phyloP scores from a whole-genome alignment of 2,888 invertebrate genomes.

The Parochlus steinenii region DNA sequence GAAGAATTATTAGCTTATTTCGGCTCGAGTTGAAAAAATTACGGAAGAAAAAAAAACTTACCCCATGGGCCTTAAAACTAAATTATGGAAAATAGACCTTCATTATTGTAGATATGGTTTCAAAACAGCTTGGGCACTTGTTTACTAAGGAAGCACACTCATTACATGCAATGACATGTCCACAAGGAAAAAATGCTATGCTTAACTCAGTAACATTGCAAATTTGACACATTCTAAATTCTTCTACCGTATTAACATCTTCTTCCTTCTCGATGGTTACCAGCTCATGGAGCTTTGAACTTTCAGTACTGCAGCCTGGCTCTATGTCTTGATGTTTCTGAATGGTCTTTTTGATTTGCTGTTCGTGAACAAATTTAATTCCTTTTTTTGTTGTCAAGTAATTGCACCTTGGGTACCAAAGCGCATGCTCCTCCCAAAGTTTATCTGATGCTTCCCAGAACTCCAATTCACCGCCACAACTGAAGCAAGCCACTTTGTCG shows the following conservation, averaged over 20 bases:
- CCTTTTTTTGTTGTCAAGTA: conserved; percentile 70
- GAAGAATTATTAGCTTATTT: no score
- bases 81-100: conserved; percentile 32
- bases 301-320: no score
- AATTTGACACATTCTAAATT: conserved; percentile 69
- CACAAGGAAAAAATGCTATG: conserved; percentile 87
- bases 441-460: conserved; percentile 86
- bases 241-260: conserved; percentile 18
- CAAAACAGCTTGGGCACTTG: conserved; percentile 77
- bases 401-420: conserved; percentile 79
- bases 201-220: conserved; percentile 79
- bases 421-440: conserved; percentile 89
- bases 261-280: conserved; percentile 12
- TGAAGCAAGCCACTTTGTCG: conserved; percentile 84
- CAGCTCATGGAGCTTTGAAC: conserved; percentile 7
- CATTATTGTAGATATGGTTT: conserved; percentile 42
- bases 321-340: no score
- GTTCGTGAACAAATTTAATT: no score
- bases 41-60: no score
- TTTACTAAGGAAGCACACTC: conserved; percentile 76
- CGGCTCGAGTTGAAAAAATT: no score
- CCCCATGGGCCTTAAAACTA: no score
- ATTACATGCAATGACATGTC: conserved; percentile 84
- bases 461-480: conserved; percentile 83
- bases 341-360: no score